phyloP scores from a whole-genome alignment of 2,113 vertebrate species.

The Naja naja region DNA sequence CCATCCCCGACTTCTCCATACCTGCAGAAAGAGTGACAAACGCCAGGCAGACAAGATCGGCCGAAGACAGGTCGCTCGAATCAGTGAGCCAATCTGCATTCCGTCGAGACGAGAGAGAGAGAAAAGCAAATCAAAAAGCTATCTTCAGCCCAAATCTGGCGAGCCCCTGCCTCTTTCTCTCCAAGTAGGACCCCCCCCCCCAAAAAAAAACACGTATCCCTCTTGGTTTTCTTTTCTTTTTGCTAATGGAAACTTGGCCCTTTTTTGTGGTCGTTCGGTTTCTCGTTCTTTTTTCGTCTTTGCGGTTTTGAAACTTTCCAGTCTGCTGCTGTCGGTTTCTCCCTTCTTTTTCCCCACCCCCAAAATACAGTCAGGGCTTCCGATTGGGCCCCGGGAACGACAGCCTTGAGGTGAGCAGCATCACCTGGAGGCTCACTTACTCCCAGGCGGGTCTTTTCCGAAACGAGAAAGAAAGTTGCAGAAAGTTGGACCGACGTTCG shows the following conservation, averaged over 20 bases:
- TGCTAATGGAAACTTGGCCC: not conserved
- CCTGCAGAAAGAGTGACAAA: not conserved
- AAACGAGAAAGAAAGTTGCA: not conserved
- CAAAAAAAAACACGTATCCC: not conserved
- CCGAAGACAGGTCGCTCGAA: not conserved
- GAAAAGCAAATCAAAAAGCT: not conserved
- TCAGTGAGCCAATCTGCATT: not conserved
- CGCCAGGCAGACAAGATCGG: not conserved
- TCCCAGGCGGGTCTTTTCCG: not conserved
- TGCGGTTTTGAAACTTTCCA: slow-evolving; percentile 37
- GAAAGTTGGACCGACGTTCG: not conserved
- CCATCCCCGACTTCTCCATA: not conserved
- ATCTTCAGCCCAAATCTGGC: not conserved
- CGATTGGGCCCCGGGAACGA: not conserved
- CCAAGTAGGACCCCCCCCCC: not conserved
- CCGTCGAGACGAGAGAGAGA: accelerated
- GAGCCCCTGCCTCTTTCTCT: not conserved
- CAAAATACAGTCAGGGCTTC: not conserved
- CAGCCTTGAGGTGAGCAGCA: not conserved
- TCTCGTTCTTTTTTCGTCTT: slow-evolving; percentile 4
- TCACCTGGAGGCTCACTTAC: not conserved
- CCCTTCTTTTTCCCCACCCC: not conserved
- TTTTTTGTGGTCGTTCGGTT: not conserved
- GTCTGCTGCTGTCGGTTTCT: not conserved
- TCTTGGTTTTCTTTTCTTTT: too few species aligned